phyloP scores from a whole-genome alignment of 2,113 vertebrate species.

The Peucedramus taeniatus region DNA sequence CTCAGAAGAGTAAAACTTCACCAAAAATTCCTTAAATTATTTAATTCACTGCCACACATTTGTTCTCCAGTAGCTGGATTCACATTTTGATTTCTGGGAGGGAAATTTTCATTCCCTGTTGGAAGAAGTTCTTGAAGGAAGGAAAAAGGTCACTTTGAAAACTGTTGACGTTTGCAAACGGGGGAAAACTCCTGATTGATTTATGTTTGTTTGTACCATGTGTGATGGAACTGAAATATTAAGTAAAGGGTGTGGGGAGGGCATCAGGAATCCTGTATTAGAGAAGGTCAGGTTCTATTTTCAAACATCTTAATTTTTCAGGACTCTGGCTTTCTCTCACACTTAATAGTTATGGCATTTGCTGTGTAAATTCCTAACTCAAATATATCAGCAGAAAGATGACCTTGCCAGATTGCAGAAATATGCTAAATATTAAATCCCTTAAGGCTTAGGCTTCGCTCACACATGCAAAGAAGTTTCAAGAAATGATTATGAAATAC shows the following conservation, averaged over 20 bases:
- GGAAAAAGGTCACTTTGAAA: constrained; percentile 29
- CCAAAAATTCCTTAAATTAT: not conserved
- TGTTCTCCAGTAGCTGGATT: not conserved
- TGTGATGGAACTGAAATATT: not conserved
- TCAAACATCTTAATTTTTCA: constrained; percentile 2
- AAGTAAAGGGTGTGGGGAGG: not conserved
- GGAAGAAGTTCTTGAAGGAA: not conserved
- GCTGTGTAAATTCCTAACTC: constrained; percentile 41
- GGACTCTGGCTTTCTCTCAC: not conserved
- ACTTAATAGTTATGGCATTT: constrained; percentile 41
- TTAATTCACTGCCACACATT: not conserved
- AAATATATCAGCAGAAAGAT: constrained; percentile 39
- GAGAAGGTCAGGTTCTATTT: constrained; percentile 40
- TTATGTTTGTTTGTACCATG: not conserved
- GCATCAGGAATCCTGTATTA: not conserved
- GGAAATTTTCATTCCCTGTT: not conserved
- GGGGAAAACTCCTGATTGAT: not conserved
- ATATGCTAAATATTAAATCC: constrained; percentile 51
- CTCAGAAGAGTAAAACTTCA: not conserved
- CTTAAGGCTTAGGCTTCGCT: constrained; percentile 14
- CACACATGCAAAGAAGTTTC: constrained; percentile 35
- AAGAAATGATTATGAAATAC: constrained; percentile 42
- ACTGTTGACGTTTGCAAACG: not conserved
- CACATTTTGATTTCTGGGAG: not conserved
- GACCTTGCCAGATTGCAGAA: constrained; percentile 60